Base-by-base conservation (phyloP, 2,888 invertebrate genomes). In the Heliconius erato region DNA sequence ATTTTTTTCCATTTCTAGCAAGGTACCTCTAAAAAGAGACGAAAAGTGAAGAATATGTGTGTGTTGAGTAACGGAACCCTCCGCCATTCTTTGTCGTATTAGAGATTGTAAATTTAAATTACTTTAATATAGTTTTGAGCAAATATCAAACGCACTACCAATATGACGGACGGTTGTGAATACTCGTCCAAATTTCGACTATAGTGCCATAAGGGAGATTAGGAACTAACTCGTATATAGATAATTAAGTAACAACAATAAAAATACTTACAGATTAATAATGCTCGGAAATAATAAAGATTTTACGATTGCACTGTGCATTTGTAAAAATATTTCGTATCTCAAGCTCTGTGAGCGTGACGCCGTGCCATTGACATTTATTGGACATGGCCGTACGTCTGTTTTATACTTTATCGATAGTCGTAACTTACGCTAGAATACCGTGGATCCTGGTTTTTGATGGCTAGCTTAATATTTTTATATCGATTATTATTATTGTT, bases 241-340 rank as follows among this genome's bases (percentile, higher is more conserved):
- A 40, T 40, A 65, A 77, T 65, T 77, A 44, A 67, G n/a, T 35
- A 35, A 65, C 63, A 77, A 59, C 54, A 54, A 23, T 63, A n/a
- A 63, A 63, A n/a, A 12, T n/a, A 23, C n/a, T 88, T 88, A 89
- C 87, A 89, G 90, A 91, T 94, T 94, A 94, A 94, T 94, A 93
- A 92, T 92, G 90, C 91, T 89, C 87, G 88, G 86, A 87, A 85
- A 86, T 91, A 92, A 92, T 95, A 95, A 95, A 95, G 91, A 88
- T 91, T 95, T 95, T 95, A 95, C 94, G 94, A 94, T 79, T 88
- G 91, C 92, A 89, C 89, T 87, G 91, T 90, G 94, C 93, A 94
- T 94, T 92, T 94, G 93, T 94, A 95, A 94, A 93, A 94, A 93
- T 92, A 91, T 92, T 93, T 91, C 91, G 91, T 0, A 26, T 26